Evolutionary conservation across 2,888 invertebrate species (phyloP).

Genomic region (Pollenia griseotomentosa): DNA sequence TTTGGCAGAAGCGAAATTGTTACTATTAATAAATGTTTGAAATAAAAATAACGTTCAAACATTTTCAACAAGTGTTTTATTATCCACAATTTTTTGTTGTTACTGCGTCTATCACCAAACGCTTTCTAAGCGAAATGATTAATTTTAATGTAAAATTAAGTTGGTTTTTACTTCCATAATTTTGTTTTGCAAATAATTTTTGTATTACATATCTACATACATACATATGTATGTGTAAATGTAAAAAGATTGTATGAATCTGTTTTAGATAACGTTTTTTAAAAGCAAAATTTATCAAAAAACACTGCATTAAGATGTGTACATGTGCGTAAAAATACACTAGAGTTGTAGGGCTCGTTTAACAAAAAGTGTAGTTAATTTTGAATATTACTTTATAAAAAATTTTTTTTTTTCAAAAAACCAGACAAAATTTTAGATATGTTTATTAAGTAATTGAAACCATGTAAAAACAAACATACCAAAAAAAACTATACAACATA

Average conservation of each 20-base stretch:
- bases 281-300: constrained; percentile 1
- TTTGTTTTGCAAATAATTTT: constrained; percentile 17
- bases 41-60: constrained; percentile 23
- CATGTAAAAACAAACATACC: not conserved
- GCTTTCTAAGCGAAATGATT: constrained; percentile 34
- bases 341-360: constrained; percentile 53
- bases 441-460: constrained; percentile 19
- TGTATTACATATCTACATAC: not conserved
- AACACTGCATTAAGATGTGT: not conserved
- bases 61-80: constrained; percentile 22
- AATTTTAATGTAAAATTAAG: constrained; percentile 31
- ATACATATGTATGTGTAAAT: no score
- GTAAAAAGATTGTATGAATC: no score
- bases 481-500: no score
- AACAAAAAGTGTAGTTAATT: constrained; percentile 35
- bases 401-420: no score
- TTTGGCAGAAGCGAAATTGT: constrained; percentile 42
- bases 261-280: not conserved
- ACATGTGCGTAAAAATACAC: not conserved
- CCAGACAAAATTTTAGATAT: no score
- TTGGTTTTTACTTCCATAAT: constrained; percentile 13
- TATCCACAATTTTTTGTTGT: constrained; percentile 6
- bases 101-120: constrained; percentile 25
- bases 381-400: not conserved
- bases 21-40: constrained; percentile 4